A percentile compares a stretch with the other conserved stretches of the same genome.
Evolutionary conservation across 2,113 vertebrate genomes (phyloP).

Genomic region (Porphyrio hochstetteri): DNA sequence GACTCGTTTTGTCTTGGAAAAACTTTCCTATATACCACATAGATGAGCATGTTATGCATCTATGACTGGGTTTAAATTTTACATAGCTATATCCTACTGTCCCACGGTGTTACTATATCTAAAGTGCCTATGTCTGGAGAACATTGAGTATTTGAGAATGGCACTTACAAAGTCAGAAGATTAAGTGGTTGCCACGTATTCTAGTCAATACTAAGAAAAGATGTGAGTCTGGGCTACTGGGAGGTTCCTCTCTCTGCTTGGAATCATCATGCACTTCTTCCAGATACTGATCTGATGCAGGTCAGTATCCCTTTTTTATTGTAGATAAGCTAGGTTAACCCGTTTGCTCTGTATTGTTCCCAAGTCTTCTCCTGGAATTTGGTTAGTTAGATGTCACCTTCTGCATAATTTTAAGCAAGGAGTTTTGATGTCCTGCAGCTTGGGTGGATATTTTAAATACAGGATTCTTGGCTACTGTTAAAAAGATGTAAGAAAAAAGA

Average conservation of each 20-base stretch:
- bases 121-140: background rate
- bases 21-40: background rate
- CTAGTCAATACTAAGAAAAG: background rate
- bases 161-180: background rate
- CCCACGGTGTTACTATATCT: background rate
- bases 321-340: background rate
- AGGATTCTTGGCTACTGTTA: background rate
- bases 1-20: background rate
- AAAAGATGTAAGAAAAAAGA: background rate
- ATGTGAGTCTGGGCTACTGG: background rate
- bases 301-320: background rate
- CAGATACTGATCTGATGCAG: background rate
- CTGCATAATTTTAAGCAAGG: background rate
- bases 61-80: background rate
- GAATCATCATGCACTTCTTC: background rate
- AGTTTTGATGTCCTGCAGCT: background rate
- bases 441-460: background rate
- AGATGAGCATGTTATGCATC: background rate
- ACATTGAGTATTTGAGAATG: background rate
- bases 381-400: background rate
- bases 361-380: background rate
- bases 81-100: background rate
- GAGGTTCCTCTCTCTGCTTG: background rate
- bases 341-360: background rate
- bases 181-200: background rate